Evolutionary conservation across 2,888 invertebrate species (phyloP), one percentile per base, ranked within the genome.

Genomic region (Pocota personata): DNA sequence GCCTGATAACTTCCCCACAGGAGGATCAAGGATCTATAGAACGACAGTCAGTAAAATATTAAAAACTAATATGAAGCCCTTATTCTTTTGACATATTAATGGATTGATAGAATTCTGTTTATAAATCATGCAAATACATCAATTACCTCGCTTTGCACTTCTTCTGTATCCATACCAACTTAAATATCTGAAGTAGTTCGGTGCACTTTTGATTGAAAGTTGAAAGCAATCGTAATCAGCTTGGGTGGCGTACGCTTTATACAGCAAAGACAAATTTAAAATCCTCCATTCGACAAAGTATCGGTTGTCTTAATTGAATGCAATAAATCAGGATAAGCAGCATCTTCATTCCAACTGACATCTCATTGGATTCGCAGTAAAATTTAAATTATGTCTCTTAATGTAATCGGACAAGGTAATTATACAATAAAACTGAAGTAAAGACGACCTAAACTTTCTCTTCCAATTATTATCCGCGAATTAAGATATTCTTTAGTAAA

Each of bases 381-480:
- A 84, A 84, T 80, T 73, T 58, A 64, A 75, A 76, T 80, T 76
- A 80, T 52, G 16, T 50, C 43, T 12, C 64, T 57, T 80, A 84
- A 84, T 76, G 19, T 46, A 37, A 58, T 69, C 75, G 50, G 84
- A 84, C 84, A 80, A 57, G 35, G 46, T 73, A 75, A 83, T 83
- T 78, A 78, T 67, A 50, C 75, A 75, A 80, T 71, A 84, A 79
- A 79, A 67, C 14, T 10, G 16, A 14, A 19, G 60, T 21, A 10
- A 37, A 30, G 3, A 14, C 8, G 12, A 57, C 19, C 35, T 24
- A 12, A 46, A 75, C 84, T 84, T 84, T 80, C 84, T 80, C 83
- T 57, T 35, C 75, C 64, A 79, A 75, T 75, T 75, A 71, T 57
- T 52, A 52, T 66, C 58, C 12, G 27, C 32, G 58, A 66, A 66